phyloP scores from a whole-genome alignment of 1,140 invertebrate species.

The Pentalonia nigronervosa region DNA sequence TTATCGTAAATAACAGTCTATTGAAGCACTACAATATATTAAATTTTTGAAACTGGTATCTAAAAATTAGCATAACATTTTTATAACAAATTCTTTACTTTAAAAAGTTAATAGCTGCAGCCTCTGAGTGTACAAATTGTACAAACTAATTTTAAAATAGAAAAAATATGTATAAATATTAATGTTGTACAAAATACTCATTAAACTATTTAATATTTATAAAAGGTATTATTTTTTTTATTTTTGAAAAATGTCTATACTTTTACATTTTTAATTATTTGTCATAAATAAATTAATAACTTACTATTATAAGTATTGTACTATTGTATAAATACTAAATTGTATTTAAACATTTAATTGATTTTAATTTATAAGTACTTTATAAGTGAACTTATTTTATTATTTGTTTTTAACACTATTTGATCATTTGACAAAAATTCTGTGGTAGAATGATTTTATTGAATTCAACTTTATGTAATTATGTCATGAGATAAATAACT shows the following conservation, averaged over 20 bases:
- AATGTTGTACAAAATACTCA: background rate
- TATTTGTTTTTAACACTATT: background rate
- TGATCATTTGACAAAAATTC: background rate
- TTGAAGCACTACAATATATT: background rate
- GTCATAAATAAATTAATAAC: background rate
- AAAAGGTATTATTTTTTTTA: too few relatives aligned
- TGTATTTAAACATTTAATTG: background rate
- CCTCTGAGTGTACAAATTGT: background rate
- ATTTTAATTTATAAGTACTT: background rate
- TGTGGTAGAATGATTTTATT: background rate
- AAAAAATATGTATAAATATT: background rate
- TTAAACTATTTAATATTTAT: background rate
- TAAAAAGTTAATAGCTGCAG: too few relatives aligned
- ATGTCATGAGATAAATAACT: background rate
- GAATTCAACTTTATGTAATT: background rate
- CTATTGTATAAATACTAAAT: background rate
- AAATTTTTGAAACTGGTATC: background rate
- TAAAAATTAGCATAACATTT: background rate
- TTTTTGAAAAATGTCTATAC: too few relatives aligned
- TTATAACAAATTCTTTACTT: background rate
- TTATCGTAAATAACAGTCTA: background rate
- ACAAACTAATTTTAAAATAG: background rate
- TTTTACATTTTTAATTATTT: background rate
- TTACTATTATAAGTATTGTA: background rate
- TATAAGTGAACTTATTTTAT: background rate